A percentile compares a stretch with the other conserved stretches of the same genome.
These are phyloP conservation scores for Apeltes quadracus DNA, from an alignment of 2,113 vertebrate species.

Conservation along the genomic window DNA sequence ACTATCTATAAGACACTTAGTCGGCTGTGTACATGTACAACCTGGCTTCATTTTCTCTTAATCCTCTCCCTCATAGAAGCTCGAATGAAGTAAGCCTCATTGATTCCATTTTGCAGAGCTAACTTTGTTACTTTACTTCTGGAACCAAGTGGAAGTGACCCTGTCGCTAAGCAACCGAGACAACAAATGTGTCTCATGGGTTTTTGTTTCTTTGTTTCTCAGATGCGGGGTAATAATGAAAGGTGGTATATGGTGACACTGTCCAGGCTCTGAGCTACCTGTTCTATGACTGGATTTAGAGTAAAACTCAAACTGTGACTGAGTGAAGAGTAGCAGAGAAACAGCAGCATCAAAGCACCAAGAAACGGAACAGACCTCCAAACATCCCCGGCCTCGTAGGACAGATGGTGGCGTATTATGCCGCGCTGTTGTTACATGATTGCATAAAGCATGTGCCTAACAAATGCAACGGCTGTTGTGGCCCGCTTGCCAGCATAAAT, in stretches of 20 bases:
- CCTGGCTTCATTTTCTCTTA: background rate
- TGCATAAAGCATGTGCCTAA: slow-evolving; percentile 75
- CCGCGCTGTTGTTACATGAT: slow-evolving; percentile 71
- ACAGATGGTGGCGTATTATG: slow-evolving; percentile 78
- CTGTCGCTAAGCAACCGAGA: background rate
- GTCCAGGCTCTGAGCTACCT: background rate
- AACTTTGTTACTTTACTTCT: background rate
- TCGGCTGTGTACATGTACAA: no score
- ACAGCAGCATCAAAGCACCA: slow-evolving; percentile 15
- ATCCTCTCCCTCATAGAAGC: background rate
- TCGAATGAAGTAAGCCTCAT: background rate
- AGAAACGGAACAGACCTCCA: slow-evolving; percentile 60
- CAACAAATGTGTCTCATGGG: background rate
- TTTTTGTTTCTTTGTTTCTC: background rate
- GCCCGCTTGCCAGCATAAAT: slow-evolving; percentile 58
- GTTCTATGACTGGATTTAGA: background rate
- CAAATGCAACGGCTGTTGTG: slow-evolving; percentile 69
- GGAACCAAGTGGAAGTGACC: background rate
- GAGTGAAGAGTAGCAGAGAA: background rate
- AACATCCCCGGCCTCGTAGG: slow-evolving; percentile 58
- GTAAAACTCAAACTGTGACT: background rate
- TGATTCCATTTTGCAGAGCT: background rate
- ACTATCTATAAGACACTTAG: background rate
- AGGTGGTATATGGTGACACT: background rate
- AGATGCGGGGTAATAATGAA: background rate